These are phyloP conservation scores for Hippotragus niger DNA, from an alignment of 2,113 vertebrate genomes.

Conservation along the genomic window DNA sequence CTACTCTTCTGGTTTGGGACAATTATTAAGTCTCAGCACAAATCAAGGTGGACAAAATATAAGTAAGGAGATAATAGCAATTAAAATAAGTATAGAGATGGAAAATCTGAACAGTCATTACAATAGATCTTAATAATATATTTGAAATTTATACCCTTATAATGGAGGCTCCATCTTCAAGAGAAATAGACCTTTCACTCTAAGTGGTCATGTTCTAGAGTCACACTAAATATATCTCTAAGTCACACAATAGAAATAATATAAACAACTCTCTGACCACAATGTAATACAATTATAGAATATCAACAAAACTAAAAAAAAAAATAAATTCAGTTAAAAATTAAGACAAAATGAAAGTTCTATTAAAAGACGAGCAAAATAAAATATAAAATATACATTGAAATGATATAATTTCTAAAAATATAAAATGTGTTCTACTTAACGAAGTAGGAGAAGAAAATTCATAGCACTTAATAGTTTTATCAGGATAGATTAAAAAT, in stretches of 20 bases:
- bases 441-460: background rate
- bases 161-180: background rate
- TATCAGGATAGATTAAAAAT: background rate
- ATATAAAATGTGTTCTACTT: background rate
- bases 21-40: background rate
- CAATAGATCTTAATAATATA: background rate
- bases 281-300: background rate
- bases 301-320: background rate
- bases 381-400: background rate
- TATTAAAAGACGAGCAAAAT: background rate
- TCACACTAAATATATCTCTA: background rate
- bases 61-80: background rate
- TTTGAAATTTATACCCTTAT: background rate
- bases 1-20: background rate
- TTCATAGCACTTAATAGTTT: background rate
- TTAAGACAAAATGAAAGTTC: background rate
- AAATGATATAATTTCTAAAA: background rate
- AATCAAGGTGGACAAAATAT: background rate
- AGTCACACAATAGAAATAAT: background rate
- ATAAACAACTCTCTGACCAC: background rate
- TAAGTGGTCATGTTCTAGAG: background rate
- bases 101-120: background rate
- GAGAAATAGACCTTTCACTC: background rate
- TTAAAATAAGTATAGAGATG: background rate
- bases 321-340: background rate